Base-by-base conservation (phyloP, 2,888 invertebrate species). In the Mythimna albipuncta region DNA sequence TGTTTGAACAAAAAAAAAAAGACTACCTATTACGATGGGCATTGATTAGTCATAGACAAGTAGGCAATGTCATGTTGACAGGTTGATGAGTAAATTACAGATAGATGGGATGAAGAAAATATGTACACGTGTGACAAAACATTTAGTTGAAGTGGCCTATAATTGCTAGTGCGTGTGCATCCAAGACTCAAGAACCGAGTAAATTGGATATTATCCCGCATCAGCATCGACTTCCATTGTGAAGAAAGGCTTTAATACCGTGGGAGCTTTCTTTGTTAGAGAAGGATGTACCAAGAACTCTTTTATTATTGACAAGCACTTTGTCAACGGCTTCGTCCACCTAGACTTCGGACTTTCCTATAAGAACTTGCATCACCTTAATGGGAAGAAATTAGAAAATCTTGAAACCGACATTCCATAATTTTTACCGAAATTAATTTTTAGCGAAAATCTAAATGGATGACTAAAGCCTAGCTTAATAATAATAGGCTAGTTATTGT, bases 91-190 rank as follows among this genome's bases (percentile, higher is more conserved):
- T 81, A 83, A 85, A 84, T 75, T 67, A 70, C 69, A 69, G 11
- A 73, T 67, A 59, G 58, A 65, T 76, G 77, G 50, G 65, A 64
- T 64, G 54, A 72, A 79, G 73, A 87, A 80, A 77, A 81, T 57
- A 63, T 57, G 52, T 38, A 73, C 86, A 87, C 88, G 84, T 89
- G 88, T 82, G 73, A 80, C 63, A 77, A 71, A 75, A 69, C 83
- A 82, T 87, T 88, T 82, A 86, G 75, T 73, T 79, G 72, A 84
- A 85, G 74, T 82, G 79, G 59, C 61, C 70, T 70, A 72, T 90
- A 90, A 90, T 89, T 81, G 87, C 70, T 72, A 59, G 78, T 88
- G 87, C 89, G 88, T 90, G 88, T 85, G 55, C 77, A 82, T 87
- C 66, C 72, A 81, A 79, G 71, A 79, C 69, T 70, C 58, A 79